Conservation (phyloP, 2,797 vertebrate species). For the Amblyopsis hoosieri region DNA sequence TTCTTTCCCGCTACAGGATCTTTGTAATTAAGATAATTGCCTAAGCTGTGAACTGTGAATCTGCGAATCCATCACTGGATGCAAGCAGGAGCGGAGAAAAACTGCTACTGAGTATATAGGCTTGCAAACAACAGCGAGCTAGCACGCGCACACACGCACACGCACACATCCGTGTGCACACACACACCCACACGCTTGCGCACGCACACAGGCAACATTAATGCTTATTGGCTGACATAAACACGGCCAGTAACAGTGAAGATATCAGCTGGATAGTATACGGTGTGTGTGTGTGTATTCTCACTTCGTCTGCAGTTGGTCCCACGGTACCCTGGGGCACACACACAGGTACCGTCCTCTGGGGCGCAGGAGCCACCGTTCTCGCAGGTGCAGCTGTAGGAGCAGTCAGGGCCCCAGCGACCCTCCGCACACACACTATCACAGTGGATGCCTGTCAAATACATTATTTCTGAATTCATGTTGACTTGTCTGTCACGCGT, state of each 20-base stretch:
- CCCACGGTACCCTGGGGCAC: conserved; percentile 92
- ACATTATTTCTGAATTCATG: too few relatives aligned
- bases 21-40: conserved; percentile 54
- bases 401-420: conserved; percentile 97
- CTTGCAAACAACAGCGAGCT: too few relatives aligned
- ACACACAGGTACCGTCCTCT: conserved; percentile 93
- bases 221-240: not conserved
- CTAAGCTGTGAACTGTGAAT: conserved; percentile 35
- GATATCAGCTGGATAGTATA: too few relatives aligned
- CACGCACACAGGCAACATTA: not conserved
- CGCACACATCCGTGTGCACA: not conserved
- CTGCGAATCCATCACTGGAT: conserved; percentile 27
- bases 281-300: conserved; percentile 34
- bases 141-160: not conserved
- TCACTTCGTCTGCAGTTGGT: conserved; percentile 97
- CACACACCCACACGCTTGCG: too few relatives aligned
- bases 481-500: too few relatives aligned
- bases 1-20: conserved; percentile 23
- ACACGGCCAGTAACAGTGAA: too few relatives aligned
- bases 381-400: conserved; percentile 93
- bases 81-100: conserved; percentile 8
- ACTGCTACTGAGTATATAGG: not conserved
- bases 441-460: conserved; percentile 87
- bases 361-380: conserved; percentile 96
- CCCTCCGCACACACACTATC: conserved; percentile 90